Evolutionary conservation across 2,113 vertebrate genomes (phyloP).

Genomic region (Sardina pilchardus): DNA sequence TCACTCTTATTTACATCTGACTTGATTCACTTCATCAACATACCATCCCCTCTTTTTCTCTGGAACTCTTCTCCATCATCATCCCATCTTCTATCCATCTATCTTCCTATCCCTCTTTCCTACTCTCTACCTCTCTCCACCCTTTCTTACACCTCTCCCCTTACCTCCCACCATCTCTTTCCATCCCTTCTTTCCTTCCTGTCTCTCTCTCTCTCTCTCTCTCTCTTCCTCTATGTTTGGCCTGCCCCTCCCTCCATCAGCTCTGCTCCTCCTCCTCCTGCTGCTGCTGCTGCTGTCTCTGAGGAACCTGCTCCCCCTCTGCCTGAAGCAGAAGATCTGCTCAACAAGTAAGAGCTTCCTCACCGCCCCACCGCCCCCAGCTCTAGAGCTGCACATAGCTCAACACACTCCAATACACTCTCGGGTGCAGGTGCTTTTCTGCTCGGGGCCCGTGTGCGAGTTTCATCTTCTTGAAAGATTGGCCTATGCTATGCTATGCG

Average conservation of each 20-base stretch:
- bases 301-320: constrained; percentile 86
- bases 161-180: constrained; percentile 12
- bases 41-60: constrained; percentile 22
- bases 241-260: constrained; percentile 58
- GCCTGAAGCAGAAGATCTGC: constrained; percentile 88
- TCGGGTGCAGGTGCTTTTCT: neutral
- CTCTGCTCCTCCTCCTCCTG: constrained; percentile 74
- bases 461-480: neutral
- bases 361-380: neutral
- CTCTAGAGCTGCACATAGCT: neutral
- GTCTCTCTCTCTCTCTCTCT: constrained; percentile 31
- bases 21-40: constrained; percentile 36
- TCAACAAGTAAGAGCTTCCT: constrained; percentile 85
- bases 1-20: constrained; percentile 8
- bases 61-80: constrained; percentile 2
- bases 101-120: neutral
- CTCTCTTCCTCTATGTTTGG: constrained; percentile 4
- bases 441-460: neutral
- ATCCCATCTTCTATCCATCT: neutral
- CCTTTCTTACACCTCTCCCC: neutral
- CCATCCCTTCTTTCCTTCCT: constrained; percentile 33
- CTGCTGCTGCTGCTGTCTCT: constrained; percentile 70
- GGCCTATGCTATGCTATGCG: neutral
- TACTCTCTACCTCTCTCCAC: constrained; percentile 33
- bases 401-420: constrained; percentile 20